phyloP scores from a whole-genome alignment of 2,888 invertebrate genomes.

The Dryocosmus kuriphilus region DNA sequence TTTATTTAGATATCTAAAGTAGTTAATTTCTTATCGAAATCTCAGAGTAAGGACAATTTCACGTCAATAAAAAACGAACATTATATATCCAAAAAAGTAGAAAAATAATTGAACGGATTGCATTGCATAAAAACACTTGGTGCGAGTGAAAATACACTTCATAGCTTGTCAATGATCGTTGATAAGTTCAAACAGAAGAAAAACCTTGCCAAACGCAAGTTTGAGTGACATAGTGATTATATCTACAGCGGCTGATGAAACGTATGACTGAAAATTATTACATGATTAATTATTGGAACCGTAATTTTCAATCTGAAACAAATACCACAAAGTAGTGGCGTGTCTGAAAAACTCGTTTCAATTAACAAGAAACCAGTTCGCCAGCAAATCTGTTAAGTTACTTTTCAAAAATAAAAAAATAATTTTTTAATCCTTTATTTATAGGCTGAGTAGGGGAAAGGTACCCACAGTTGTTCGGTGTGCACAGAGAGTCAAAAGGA shows the following conservation, averaged over 20 bases:
- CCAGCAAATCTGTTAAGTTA: neutral
- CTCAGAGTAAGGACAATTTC: neutral
- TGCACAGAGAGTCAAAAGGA: too few relatives aligned
- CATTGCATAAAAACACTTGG: neutral
- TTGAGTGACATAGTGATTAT: conserved; percentile 27
- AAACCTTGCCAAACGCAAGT: conserved; percentile 14
- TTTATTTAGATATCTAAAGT: neutral
- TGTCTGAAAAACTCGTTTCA: neutral
- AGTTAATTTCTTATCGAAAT: neutral
- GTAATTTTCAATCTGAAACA: neutral
- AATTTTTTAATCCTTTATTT: neutral
- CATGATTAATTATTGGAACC: conserved; percentile 32
- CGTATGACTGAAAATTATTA: conserved; percentile 30
- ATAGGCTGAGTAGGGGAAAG: too few relatives aligned
- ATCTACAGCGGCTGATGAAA: conserved; percentile 9
- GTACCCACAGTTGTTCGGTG: too few relatives aligned
- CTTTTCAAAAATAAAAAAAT: neutral
- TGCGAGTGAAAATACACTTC: neutral
- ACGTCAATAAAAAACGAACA: neutral
- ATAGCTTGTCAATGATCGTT: neutral
- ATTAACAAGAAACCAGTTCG: neutral
- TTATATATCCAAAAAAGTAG: neutral
- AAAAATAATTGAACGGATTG: neutral
- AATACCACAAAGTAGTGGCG: neutral
- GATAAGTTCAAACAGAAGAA: conserved; percentile 5